Percentiles rank a stretch among this genome's conserved stretches.
Conservation (phyloP, 2,113 vertebrate species). For the Ascaphus truei region DNA sequence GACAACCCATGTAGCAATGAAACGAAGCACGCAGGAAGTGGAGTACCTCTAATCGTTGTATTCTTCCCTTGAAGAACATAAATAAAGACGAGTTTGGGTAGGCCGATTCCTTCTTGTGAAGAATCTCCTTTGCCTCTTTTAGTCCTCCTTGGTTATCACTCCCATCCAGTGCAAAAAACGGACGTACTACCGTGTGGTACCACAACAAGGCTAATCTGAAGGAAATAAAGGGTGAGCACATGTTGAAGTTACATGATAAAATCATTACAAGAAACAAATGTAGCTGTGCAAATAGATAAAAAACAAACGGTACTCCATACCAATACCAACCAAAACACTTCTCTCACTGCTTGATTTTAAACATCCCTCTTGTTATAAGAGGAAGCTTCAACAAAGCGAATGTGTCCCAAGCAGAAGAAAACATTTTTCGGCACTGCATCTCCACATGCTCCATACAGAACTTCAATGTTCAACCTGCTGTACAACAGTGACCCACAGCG, state of each 20-base stretch:
- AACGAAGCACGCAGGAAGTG: too few relatives aligned
- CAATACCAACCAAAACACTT: not conserved
- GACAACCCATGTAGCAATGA: too few relatives aligned
- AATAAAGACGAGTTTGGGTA: slow-evolving; percentile 98
- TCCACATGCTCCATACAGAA: too few relatives aligned
- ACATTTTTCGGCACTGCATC: too few relatives aligned
- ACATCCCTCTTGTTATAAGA: too few relatives aligned
- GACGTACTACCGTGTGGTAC: slow-evolving; percentile 97
- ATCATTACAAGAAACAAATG: not conserved
- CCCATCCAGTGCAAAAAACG: slow-evolving; percentile 95
- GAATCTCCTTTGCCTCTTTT: slow-evolving; percentile 91
- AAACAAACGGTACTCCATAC: slow-evolving; percentile 5
- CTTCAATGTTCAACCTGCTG: too few relatives aligned
- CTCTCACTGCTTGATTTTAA: not conserved
- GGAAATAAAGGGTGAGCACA: slow-evolving; percentile 10
- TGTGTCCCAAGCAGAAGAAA: too few relatives aligned
- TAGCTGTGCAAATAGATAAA: not conserved
- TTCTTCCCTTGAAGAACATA: slow-evolving; percentile 96
- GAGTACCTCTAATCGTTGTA: slow-evolving; percentile 92
- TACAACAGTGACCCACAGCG: too few relatives aligned
- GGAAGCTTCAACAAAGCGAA: too few relatives aligned
- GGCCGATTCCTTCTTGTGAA: slow-evolving; percentile 87
- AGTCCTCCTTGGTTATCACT: slow-evolving; percentile 84
- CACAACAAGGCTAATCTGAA: slow-evolving; percentile 89
- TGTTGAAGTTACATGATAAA: not conserved